Evolutionary conservation across 2,113 vertebrate species (phyloP).

Genomic region (Cavia aperea): DNA sequence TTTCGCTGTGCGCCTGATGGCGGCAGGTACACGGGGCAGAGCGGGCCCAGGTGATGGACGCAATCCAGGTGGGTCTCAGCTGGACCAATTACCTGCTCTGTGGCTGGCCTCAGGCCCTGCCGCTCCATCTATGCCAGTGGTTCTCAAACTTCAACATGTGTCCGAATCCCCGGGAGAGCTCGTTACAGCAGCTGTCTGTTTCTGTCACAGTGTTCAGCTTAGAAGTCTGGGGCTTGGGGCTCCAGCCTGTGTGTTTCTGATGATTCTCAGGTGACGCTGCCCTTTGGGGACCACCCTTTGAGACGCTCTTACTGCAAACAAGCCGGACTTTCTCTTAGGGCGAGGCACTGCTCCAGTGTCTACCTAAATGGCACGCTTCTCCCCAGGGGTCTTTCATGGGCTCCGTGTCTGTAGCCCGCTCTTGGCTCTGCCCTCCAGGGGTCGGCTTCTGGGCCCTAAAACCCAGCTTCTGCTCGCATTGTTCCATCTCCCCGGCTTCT

Average conservation of each 20-base stretch:
- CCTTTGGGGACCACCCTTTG: background rate
- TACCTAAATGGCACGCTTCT: background rate
- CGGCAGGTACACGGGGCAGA: fast-evolving
- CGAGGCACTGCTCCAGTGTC: background rate
- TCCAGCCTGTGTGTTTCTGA: background rate
- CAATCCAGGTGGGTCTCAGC: background rate
- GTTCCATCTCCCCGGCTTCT: background rate
- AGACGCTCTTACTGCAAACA: background rate
- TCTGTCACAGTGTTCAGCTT: background rate
- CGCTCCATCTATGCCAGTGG: background rate
- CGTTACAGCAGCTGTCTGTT: background rate
- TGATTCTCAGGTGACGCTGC: background rate
- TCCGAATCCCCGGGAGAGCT: background rate
- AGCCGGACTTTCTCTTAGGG: background rate
- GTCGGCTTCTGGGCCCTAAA: background rate
- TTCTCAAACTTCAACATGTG: fast-evolving
- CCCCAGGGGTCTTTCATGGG: fast-evolving
- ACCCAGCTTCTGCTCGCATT: background rate
- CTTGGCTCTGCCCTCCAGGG: background rate
- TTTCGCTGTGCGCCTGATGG: background rate
- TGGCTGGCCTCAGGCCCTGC: background rate
- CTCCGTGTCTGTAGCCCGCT: too few species aligned
- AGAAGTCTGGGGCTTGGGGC: background rate
- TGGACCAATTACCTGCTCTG: background rate
- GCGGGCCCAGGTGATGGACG: background rate